Conservation (phyloP, 2,797 vertebrate genomes). For the Myioborus miniatus region DNA sequence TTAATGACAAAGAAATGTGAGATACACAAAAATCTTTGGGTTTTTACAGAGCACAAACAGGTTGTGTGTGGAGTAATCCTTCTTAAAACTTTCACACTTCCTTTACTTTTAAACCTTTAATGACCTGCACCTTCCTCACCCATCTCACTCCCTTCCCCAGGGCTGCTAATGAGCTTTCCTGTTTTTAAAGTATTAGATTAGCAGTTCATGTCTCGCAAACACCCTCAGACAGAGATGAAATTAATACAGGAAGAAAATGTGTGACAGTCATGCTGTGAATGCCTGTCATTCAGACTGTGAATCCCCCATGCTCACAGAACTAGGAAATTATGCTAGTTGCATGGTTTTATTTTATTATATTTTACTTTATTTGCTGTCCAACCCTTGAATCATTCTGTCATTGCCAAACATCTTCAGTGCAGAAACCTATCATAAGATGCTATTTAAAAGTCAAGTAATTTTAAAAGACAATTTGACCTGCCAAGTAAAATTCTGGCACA, state of each 20-base stretch:
- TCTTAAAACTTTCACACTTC: not conserved
- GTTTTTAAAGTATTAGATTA: not conserved
- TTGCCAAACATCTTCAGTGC: not conserved
- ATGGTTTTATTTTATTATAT: not conserved
- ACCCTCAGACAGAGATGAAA: not conserved
- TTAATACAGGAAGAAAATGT: conserved; percentile 12
- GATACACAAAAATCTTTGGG: not conserved
- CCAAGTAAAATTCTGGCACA: not conserved
- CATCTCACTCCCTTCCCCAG: not conserved
- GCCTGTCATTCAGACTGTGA: not conserved
- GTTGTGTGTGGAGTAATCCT: not conserved
- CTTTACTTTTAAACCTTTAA: conserved; percentile 10
- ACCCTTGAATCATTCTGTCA: not conserved
- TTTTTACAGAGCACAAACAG: not conserved
- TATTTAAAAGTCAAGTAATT: not conserved
- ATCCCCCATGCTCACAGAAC: not conserved
- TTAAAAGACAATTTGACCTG: not conserved
- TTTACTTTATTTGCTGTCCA: not conserved
- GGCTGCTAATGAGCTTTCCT: conserved; percentile 46
- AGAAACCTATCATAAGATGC: not conserved
- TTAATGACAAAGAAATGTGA: not conserved
- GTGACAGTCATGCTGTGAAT: not conserved
- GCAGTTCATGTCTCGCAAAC: not conserved
- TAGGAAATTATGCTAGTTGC: not conserved
- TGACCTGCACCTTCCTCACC: not conserved